Evolutionary conservation across 1,140 invertebrate genomes (phyloP).

Genomic region (Zophobas morio): DNA sequence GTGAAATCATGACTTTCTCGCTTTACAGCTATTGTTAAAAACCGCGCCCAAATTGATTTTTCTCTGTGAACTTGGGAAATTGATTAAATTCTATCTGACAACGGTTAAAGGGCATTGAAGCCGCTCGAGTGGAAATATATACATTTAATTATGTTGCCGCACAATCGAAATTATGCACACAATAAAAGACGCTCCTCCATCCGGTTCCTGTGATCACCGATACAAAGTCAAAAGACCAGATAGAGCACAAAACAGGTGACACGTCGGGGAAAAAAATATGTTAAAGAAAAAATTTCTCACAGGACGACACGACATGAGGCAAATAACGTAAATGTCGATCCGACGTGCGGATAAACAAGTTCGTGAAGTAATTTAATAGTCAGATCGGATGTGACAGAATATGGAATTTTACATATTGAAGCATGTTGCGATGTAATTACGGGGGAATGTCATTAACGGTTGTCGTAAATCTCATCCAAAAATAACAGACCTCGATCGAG

Average conservation of each 20-base stretch:
- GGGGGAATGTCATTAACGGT: constrained; percentile 24
- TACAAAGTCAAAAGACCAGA: background rate
- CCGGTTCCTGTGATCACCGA: constrained; percentile 25
- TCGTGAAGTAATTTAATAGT: constrained; percentile 20
- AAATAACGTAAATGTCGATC: constrained; percentile 37
- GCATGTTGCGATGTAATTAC: constrained; percentile 17
- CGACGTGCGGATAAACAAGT: constrained; percentile 29
- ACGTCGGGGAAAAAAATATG: background rate
- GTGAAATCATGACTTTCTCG: constrained; percentile 5
- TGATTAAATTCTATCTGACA: background rate
- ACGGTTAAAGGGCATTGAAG: constrained; percentile 12
- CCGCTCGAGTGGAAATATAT: constrained; percentile 17
- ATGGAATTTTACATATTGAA: constrained; percentile 26
- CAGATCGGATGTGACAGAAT: constrained; percentile 29
- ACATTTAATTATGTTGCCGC: constrained; percentile 16
- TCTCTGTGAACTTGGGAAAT: constrained; percentile 19
- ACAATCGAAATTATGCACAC: constrained; percentile 20
- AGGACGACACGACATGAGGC: constrained; percentile 5
- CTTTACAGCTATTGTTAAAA: constrained; percentile 17
- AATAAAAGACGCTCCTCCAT: constrained; percentile 37
- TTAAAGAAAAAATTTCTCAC: constrained; percentile 2
- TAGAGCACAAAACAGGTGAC: constrained; percentile 1
- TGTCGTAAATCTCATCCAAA: constrained; percentile 35
- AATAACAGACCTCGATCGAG: constrained; percentile 31
- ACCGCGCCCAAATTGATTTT: constrained; percentile 28